Conservation (phyloP, 2,888 invertebrate species). For the Oscheius sp. region DNA sequence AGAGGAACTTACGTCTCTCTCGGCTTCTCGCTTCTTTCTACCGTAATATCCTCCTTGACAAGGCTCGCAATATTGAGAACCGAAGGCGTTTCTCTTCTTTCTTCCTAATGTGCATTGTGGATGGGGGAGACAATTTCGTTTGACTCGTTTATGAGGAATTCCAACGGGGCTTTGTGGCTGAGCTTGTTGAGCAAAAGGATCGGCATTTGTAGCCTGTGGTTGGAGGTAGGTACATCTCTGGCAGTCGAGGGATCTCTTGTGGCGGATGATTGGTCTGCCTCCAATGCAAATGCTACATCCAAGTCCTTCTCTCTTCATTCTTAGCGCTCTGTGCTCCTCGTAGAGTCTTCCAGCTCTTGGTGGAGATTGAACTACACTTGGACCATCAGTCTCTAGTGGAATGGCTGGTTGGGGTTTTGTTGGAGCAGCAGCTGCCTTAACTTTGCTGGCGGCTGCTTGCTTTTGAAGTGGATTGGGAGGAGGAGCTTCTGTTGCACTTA, state of each 20-base stretch:
- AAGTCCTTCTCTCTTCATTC: conserved; percentile 43
- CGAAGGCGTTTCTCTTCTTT: conserved; percentile 51
- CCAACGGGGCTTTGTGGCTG: conserved; percentile 42
- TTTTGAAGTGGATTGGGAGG: background rate
- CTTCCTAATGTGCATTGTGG: conserved; percentile 54
- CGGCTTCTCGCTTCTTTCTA: conserved; percentile 59
- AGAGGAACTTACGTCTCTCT: conserved; percentile 39
- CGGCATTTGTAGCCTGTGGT: conserved; percentile 48
- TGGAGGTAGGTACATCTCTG: conserved; percentile 55
- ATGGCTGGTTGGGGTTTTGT: background rate
- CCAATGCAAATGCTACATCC: conserved; percentile 55
- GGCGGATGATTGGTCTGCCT: conserved; percentile 44
- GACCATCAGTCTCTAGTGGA: conserved; percentile 6
- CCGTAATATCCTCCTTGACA: conserved; percentile 59
- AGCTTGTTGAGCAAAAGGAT: conserved; percentile 39
- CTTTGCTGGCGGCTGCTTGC: conserved; percentile 24
- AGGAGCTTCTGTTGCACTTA: background rate
- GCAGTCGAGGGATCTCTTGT: conserved; percentile 51
- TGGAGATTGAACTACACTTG: conserved; percentile 33
- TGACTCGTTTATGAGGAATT: conserved; percentile 41
- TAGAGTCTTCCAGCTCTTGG: conserved; percentile 51
- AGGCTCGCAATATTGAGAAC: conserved; percentile 62
- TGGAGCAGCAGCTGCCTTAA: conserved; percentile 31
- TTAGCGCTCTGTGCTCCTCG: conserved; percentile 40
- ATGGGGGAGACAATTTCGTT: conserved; percentile 60